Conservation (phyloP, 2,888 invertebrate species). For the Drosophila macrospina region DNA sequence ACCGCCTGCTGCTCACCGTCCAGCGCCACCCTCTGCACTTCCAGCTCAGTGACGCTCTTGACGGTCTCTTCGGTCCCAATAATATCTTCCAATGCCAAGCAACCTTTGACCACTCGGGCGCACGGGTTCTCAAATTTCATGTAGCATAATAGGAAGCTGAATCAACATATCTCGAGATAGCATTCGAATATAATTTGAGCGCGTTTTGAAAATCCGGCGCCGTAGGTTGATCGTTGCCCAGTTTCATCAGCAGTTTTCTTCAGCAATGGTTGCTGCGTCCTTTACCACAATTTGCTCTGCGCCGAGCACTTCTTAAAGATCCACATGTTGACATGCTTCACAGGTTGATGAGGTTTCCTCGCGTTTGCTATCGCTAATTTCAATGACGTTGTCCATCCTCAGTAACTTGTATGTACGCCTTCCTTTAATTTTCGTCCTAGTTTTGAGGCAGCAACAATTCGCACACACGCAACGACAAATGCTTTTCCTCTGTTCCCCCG, state of each 20-base stretch:
- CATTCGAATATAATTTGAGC: constrained; percentile 93
- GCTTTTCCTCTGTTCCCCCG: too few species aligned
- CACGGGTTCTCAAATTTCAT: constrained; percentile 94
- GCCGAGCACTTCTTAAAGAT: too few species aligned
- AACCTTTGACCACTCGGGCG: constrained; percentile 93
- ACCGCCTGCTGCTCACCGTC: constrained; percentile 89
- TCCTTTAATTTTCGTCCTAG: too few species aligned
- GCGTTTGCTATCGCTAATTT: too few species aligned
- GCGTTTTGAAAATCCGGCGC: constrained; percentile 95
- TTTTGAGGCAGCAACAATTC: too few species aligned
- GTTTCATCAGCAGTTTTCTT: constrained; percentile 94
- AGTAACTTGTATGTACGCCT: too few species aligned
- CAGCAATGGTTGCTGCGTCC: too few species aligned
- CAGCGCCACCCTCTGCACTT: constrained; percentile 88
- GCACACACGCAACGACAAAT: too few species aligned
- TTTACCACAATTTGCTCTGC: too few species aligned
- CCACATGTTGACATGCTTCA: too few species aligned
- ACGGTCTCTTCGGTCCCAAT: constrained; percentile 91
- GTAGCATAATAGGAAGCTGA: constrained; percentile 95
- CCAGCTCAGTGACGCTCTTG: constrained; percentile 89
- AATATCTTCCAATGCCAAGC: constrained; percentile 90
- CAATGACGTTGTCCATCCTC: too few species aligned
- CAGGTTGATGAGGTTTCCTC: too few species aligned
- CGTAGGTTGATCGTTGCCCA: constrained; percentile 95
- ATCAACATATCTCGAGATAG: constrained; percentile 94